These are phyloP conservation scores for Ischnus inquisitorius DNA, from an alignment of 2,888 invertebrate genomes.

Conservation along the genomic window DNA sequence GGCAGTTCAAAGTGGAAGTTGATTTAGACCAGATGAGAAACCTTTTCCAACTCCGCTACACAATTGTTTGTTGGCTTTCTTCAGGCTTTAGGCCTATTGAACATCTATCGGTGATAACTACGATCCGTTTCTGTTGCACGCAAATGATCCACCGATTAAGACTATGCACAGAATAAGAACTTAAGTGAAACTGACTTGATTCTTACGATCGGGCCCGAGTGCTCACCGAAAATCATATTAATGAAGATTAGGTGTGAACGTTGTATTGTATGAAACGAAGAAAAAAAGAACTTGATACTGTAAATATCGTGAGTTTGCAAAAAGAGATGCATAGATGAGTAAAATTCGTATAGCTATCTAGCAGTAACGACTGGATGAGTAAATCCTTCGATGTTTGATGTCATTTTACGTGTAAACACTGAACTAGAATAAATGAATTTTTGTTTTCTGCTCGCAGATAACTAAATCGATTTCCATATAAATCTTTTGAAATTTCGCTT, in stretches of 20 bases:
- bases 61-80: conserved; percentile 2
- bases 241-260: conserved; percentile 46
- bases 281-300: conserved; percentile 47
- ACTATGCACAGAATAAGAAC: conserved; percentile 23
- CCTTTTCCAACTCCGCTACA: not conserved
- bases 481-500: not conserved
- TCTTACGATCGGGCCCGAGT: conserved; percentile 15
- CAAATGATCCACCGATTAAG: conserved; percentile 20
- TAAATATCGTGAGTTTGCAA: conserved; percentile 55
- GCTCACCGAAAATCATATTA: conserved; percentile 39
- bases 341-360: conserved; percentile 57
- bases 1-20: too few relatives aligned
- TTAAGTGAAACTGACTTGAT: conserved; percentile 24
- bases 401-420: conserved; percentile 66
- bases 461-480: not conserved
- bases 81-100: not conserved
- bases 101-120: not conserved
- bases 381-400: conserved; percentile 73
- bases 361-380: conserved; percentile 60
- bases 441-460: conserved; percentile 18
- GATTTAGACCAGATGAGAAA: too few relatives aligned
- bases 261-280: conserved; percentile 39
- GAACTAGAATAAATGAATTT: conserved; percentile 57
- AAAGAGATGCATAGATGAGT: conserved; percentile 44
- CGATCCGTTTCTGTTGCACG: conserved; percentile 4